Base-by-base conservation (phyloP, 1,140 invertebrate genomes). In the Plutomurus gul region DNA sequence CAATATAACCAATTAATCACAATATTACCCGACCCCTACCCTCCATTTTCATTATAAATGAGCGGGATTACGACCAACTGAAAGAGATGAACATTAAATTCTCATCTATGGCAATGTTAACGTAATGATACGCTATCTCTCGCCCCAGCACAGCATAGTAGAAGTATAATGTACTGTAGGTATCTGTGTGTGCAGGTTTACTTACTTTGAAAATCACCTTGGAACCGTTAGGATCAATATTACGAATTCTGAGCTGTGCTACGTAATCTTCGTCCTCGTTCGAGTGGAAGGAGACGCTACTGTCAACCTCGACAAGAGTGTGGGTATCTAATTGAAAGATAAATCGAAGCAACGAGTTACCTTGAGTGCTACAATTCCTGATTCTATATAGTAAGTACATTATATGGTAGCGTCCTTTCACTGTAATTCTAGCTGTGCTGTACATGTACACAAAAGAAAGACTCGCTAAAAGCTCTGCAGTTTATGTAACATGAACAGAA, bases 141-240 rank as follows among this genome's bases (percentile, higher is more conserved):
- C n/a, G n/a, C n/a, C n/a, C n/a, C n/a, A n/a, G n/a, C n/a, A n/a
- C n/a, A n/a, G n/a, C n/a, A n/a, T n/a, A n/a, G n/a, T n/a, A 43
- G 39, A 13, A 43, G 39, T 43, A 13, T 13, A n/a, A 13, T 3
- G 39, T 43, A 43, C 11, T 43, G 39, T 13, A 13, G 39, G 11
- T 43, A n/a, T 13, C n/a, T 43, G 39, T 22, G 33, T 27, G 30
- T 7, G 10, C 20, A n/a, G 22, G 18, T 11, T 3, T 22, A 71
- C 76, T 81, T 78, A 78, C 80, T 75, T 82, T 82, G 72, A 79
- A 79, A 49, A 82, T 77, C 25, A 82, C 47, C 33, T 71, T 30
- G 27, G 30, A n/a, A 18, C 37, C 25, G 11, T 70, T 49, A 39
- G 36, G 46, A 37, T 77, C 56, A 37, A 82, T 79, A 77, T 82